phyloP scores from a whole-genome alignment of 1,140 invertebrate genomes.

The Polypedilum pembai region DNA sequence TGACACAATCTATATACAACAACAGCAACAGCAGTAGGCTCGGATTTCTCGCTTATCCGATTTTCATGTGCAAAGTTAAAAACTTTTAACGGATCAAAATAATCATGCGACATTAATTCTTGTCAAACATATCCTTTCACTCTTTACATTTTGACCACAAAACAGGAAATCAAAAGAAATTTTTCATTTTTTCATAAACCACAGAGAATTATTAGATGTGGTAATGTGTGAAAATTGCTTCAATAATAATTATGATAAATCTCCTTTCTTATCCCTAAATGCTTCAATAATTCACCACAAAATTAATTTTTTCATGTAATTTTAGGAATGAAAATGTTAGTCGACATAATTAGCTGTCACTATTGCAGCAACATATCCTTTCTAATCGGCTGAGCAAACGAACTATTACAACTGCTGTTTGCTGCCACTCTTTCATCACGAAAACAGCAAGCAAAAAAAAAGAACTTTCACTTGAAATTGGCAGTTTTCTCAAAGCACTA shows the following conservation, averaged over 20 bases:
- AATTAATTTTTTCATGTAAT: too few species aligned
- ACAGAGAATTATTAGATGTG: neutral
- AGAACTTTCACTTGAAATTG: conserved; percentile 7
- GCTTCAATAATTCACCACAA: too few species aligned
- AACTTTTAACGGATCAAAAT: neutral
- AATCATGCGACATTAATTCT: neutral
- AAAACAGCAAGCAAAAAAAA: neutral
- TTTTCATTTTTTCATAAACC: neutral
- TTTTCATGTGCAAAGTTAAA: conserved; percentile 1
- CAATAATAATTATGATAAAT: neutral
- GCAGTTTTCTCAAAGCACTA: conserved; percentile 8
- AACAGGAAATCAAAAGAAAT: neutral
- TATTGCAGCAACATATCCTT: neutral
- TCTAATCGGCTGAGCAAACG: neutral
- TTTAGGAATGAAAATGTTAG: too few species aligned
- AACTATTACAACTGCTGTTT: neutral
- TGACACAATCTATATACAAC: neutral
- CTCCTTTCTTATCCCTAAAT: neutral
- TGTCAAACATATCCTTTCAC: neutral
- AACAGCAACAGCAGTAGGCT: neutral
- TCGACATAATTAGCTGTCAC: neutral
- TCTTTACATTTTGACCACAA: neutral
- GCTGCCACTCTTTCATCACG: neutral
- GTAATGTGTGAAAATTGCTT: neutral
- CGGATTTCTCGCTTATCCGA: neutral